Percentiles rank a stretch among this genome's conserved stretches.
These are phyloP conservation scores for Myiotriccus ornatus DNA, from an alignment of 2,797 vertebrate species.

Conservation along the genomic window DNA sequence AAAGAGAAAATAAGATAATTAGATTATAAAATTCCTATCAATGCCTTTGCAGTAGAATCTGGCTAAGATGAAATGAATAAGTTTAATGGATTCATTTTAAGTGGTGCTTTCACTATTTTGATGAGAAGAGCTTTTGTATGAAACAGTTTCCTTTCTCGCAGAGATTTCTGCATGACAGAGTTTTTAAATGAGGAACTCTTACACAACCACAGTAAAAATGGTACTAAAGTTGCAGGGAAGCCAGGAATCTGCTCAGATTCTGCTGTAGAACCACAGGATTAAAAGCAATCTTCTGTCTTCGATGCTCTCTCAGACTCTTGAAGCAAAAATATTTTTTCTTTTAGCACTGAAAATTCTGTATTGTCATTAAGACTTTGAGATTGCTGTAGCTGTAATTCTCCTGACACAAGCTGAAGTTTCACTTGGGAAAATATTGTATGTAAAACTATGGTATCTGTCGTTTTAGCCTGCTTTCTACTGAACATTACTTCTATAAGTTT, in stretches of 20 bases:
- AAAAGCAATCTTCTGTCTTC: not conserved
- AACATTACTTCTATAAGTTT: not conserved
- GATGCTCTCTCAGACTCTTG: not conserved
- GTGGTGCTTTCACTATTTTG: not conserved
- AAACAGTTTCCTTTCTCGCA: not conserved
- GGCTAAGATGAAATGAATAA: not conserved
- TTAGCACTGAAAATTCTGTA: not conserved
- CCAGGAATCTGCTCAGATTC: not conserved
- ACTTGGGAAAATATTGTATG: not conserved
- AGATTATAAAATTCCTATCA: not conserved
- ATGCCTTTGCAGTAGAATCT: not conserved
- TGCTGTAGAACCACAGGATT: not conserved
- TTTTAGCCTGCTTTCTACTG: not conserved
- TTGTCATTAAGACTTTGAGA: not conserved
- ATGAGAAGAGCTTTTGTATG: not conserved
- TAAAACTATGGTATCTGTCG: not conserved
- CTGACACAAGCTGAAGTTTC: not conserved
- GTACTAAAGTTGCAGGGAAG: not conserved
- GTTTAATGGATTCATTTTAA: not conserved
- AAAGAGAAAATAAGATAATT: not conserved
- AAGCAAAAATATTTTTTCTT: not conserved
- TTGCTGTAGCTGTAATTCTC: not conserved
- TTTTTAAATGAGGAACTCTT: not conserved
- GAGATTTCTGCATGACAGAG: not conserved
- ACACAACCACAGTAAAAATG: not conserved